These are phyloP conservation scores for Labeo catla DNA, from an alignment of 2,113 vertebrate genomes.

Conservation along the genomic window DNA sequence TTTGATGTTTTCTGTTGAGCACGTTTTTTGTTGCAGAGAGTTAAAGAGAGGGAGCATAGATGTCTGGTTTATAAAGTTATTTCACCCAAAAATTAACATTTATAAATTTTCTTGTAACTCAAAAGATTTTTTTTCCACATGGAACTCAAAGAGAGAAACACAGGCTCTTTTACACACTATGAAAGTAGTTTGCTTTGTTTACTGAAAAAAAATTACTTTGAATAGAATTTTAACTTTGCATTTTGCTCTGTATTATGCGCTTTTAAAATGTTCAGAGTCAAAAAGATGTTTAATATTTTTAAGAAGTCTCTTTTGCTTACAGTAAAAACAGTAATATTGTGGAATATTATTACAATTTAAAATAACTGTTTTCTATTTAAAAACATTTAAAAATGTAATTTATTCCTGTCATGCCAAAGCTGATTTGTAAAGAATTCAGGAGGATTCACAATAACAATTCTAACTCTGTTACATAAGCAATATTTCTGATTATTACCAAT, in stretches of 20 bases:
- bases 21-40: not conserved
- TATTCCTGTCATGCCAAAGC: not conserved
- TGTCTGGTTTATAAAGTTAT: not conserved
- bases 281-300: not conserved
- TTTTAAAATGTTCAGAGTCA: not conserved
- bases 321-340: not conserved
- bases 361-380: not conserved
- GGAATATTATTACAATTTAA: not conserved
- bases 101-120: too few species aligned
- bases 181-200: not conserved
- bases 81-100: constrained; percentile 3
- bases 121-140: not conserved
- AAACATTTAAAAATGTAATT: not conserved
- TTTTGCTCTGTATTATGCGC: not conserved
- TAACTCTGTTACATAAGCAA: too few species aligned
- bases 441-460: too few species aligned
- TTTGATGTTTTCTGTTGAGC: constrained; percentile 17
- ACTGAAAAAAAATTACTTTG: too few species aligned
- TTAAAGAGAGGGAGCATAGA: not conserved
- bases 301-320: too few species aligned
- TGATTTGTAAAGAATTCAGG: too few species aligned
- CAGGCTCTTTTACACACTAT: not conserved
- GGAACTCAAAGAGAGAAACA: not conserved
- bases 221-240: not conserved
- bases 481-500: too few species aligned